phyloP scores from a whole-genome alignment of 2,888 invertebrate genomes.

The Torymus auratus region DNA sequence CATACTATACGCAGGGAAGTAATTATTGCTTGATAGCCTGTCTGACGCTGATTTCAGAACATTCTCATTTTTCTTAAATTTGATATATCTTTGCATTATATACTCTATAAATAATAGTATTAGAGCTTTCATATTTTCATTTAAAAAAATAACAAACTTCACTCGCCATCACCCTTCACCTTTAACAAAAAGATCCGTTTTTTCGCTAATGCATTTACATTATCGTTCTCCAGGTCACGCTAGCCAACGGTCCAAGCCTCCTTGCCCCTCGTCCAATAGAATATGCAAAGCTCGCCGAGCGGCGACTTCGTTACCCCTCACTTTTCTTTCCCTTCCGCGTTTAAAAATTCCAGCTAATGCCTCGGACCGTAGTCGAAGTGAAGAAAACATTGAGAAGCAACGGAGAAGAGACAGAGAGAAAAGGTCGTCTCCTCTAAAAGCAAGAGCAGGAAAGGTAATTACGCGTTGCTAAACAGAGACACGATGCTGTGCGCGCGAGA shows the following conservation, averaged over 20 bases:
- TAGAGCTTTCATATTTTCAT: too few relatives aligned
- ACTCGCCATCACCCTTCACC: too few relatives aligned
- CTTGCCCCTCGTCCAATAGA: background rate
- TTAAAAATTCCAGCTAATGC: constrained; percentile 30
- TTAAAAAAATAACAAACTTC: too few relatives aligned
- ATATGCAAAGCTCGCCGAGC: constrained; percentile 38
- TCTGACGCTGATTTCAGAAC: too few relatives aligned
- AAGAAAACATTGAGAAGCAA: background rate
- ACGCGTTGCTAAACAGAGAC: constrained; percentile 71
- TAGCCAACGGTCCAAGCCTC: constrained; percentile 63
- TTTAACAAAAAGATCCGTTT: too few relatives aligned
- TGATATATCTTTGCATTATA: too few relatives aligned
- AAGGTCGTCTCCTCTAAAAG: background rate
- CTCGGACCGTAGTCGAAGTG: background rate
- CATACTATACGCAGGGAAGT: too few relatives aligned
- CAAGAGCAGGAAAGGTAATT: constrained; percentile 63
- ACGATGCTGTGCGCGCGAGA: constrained; percentile 61
- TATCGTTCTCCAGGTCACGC: constrained; percentile 70
- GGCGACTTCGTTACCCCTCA: constrained; percentile 20
- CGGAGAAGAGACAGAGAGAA: background rate
- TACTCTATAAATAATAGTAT: too few relatives aligned
- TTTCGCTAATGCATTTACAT: constrained; percentile 45
- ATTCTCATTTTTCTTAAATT: too few relatives aligned
- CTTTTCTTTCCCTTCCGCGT: background rate
- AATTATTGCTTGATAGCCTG: too few relatives aligned